Evolutionary conservation across 1,140 invertebrate genomes (phyloP).

Genomic region (Drosophila navojoa): DNA sequence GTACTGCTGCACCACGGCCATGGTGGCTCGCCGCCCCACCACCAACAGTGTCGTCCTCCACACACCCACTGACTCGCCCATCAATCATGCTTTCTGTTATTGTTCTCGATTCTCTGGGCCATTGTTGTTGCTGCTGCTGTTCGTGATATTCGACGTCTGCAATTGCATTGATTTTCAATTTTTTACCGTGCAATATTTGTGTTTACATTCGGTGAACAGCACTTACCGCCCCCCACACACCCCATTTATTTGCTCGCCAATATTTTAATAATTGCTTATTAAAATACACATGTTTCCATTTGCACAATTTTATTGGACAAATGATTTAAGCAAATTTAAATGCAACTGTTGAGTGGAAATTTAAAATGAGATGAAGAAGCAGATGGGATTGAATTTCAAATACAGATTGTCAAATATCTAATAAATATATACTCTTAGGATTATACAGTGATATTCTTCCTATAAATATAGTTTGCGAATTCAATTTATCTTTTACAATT

Average conservation of each 20-base stretch:
- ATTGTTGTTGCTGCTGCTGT: conserved; percentile 14
- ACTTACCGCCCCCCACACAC: conserved; percentile 17
- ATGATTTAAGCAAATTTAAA: conserved; percentile 8
- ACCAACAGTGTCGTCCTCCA: neutral
- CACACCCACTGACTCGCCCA: conserved; percentile 1
- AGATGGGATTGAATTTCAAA: too few species aligned
- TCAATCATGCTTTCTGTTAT: conserved; percentile 59
- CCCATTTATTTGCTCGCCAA: conserved; percentile 35
- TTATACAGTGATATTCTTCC: too few species aligned
- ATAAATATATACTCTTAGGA: too few species aligned
- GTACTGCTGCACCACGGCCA: conserved; percentile 32
- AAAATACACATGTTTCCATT: conserved; percentile 31
- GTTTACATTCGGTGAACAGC: conserved; percentile 59
- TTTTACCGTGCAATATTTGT: conserved; percentile 57
- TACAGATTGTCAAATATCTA: too few species aligned
- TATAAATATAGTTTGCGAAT: too few species aligned
- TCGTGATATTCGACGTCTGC: conserved; percentile 63
- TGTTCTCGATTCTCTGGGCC: conserved; percentile 29
- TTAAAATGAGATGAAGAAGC: too few species aligned
- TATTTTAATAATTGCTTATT: conserved; percentile 47
- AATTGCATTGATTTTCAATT: conserved; percentile 71
- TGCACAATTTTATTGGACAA: neutral
- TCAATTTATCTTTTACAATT: too few species aligned
- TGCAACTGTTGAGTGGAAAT: neutral
- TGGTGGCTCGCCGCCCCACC: neutral